Evolutionary conservation across 2,888 invertebrate species (phyloP), one percentile per base, ranked within the genome.

Genomic region (Brenthis hecate): DNA sequence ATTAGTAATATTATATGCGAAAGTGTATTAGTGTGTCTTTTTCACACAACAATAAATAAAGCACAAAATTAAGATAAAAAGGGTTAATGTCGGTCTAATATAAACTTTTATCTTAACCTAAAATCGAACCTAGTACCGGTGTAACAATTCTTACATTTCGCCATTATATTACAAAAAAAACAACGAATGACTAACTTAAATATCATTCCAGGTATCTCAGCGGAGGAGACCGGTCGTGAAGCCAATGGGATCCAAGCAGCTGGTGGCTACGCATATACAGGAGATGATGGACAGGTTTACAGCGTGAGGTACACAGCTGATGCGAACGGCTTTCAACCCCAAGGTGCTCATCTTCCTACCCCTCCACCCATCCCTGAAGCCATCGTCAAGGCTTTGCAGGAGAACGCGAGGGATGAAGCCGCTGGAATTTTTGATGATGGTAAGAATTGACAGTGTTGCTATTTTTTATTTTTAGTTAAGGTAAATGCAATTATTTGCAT

Each of bases 281-380:
- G 94, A 2, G 94, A 94, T 6, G 94, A 94, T 66, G 95, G 94
- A 3, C 93, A 93, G 77, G 87, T 92, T 3, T 93, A 94, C 84
- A 89, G 89, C 73, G 87, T 94, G 68, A 87, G 87, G 66, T 92
- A 92, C 74, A 91, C 88, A 0, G 92, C 92, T 72, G 92, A 81
- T 55, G 83, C 76, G 73, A 89, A 91, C 75, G 92, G 92, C 1
- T 94, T 94, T 89, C 89, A 92, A 72, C 88, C 94, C 0, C 85
- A 88, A 55, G 94, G 94, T 0, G 92, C 93, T 2, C 94, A 94
- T 76, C 75, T 94, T 0, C 94, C 94, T 0, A 94, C 94, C 0
- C 89, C 94, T 0, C 94, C 94, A 0, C 94, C 94, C 0, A 85
- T 94, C 6, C 94, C 94, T 0, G 94, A 92, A 55, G 94, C 90